Evolutionary conservation across 2,113 vertebrate genomes (phyloP), one percentile per base, ranked within the genome.

Genomic region (Sturnus vulgaris): DNA sequence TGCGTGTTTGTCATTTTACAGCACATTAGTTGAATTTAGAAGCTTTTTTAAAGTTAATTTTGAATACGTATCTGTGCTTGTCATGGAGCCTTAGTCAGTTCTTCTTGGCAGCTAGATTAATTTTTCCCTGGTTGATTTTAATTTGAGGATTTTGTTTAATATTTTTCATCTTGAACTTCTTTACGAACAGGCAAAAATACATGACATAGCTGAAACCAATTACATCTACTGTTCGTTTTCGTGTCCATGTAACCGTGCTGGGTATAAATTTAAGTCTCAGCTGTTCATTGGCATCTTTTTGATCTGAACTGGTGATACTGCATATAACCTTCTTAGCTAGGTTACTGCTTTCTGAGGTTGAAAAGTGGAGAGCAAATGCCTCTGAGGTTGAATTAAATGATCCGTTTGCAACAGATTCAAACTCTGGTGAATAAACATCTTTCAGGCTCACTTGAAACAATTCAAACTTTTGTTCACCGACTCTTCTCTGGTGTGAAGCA

Each of bases 21-120:
- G 84, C 71, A 86, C 18, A 14, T 77, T 85, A 60, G 52, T 86
- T 95, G 69, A 82, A 56, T 92, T 95, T 91, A 91, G 86, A 96
- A 94, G 60, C 90, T 68, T 94, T 92, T 92, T 93, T 81, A 75
- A 95, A 96, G 59, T 94, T 86, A 94, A 97, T 96, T 96, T 94
- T 88, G 76, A 94, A 90, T 97, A 81, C 90, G 55, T 90, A 69
- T 95, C 82, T 73, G 12, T 69, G 82, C 90, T 83, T 86, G 60
- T 91, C 35, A 15, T 42, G 44, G 44, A 93, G 75, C 53, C 28
- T 18, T 49, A 83, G 72, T 82, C 50, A 80, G 68, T 73, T 91
- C 31, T 94, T 93, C 53, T 78, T 61, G 46, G 39, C 60, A 63
- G 63, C 90, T 87, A 92, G 73, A 72, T 85, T 90, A 88, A 56